Evolutionary conservation across 53 echinoderm and acorn worm species (phyloP).

Genomic region (Luidia sarsii): DNA sequence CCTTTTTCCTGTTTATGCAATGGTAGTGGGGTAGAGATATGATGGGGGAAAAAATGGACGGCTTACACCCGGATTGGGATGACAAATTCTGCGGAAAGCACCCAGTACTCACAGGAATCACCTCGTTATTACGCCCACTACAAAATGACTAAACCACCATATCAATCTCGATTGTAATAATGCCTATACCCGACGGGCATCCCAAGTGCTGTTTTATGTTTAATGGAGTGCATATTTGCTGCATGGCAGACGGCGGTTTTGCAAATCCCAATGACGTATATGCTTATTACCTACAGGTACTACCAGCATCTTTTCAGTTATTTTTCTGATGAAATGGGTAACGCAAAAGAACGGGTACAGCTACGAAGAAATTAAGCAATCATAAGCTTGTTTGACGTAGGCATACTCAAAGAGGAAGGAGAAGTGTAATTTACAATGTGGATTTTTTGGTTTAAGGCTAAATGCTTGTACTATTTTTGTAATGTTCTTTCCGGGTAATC

Average conservation of each 20-base stretch:
- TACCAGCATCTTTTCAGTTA: constrained; percentile 32
- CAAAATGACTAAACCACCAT: constrained; percentile 44
- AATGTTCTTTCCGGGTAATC: too few relatives aligned
- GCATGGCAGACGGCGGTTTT: background rate
- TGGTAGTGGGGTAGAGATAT: constrained; percentile 14
- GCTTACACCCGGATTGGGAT: constrained; percentile 16
- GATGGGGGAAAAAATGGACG: background rate
- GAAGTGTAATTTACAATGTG: background rate
- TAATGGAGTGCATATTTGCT: background rate
- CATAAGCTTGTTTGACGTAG: constrained; percentile 2
- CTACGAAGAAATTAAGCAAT: too few relatives aligned
- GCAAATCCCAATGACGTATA: constrained; percentile 45
- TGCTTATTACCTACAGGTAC: constrained; percentile 3
- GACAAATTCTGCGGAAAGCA: constrained; percentile 17
- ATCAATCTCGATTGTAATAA: constrained; percentile 6
- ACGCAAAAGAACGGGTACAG: background rate
- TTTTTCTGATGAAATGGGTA: background rate
- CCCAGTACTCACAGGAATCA: constrained; percentile 52
- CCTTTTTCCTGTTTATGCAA: constrained; percentile 47
- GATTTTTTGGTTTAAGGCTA: too few relatives aligned
- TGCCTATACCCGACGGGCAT: constrained; percentile 27
- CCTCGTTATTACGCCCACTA: constrained; percentile 52
- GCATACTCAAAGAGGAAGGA: background rate
- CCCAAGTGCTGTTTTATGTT: constrained; percentile 27
- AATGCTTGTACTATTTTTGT: too few relatives aligned